Evolutionary conservation across 2,113 vertebrate genomes (phyloP).

Genomic region (Oreotrochilus melanogaster): DNA sequence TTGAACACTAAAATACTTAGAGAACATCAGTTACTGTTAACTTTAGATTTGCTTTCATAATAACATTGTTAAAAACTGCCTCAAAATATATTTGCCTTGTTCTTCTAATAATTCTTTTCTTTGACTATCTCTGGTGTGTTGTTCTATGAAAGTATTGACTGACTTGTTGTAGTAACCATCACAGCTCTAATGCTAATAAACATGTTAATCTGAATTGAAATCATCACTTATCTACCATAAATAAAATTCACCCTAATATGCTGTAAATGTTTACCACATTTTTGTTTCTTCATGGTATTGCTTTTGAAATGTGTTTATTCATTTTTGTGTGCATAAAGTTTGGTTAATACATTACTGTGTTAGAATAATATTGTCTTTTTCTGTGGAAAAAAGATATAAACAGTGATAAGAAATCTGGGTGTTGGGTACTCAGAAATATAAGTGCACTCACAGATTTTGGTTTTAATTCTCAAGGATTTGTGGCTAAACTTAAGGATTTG

Average conservation of each 20-base stretch:
- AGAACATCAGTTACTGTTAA: neutral
- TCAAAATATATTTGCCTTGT: constrained; percentile 8
- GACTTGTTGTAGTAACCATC: constrained; percentile 65
- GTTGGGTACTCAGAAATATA: neutral
- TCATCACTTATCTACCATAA: constrained; percentile 42
- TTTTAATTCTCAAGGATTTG: neutral
- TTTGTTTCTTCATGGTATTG: constrained; percentile 20
- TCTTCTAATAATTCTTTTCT: constrained; percentile 22
- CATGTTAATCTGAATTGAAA: constrained; percentile 21
- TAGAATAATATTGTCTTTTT: constrained; percentile 44
- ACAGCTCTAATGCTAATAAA: constrained; percentile 57
- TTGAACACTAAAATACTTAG: constrained; percentile 4
- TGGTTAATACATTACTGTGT: constrained; percentile 62
- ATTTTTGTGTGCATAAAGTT: constrained; percentile 63
- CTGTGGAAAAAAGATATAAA: constrained; percentile 73
- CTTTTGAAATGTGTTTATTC: constrained; percentile 56
- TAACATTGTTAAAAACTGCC: neutral
- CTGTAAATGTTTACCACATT: constrained; percentile 42
- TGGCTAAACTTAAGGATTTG: constrained; percentile 24
- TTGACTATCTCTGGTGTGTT: constrained; percentile 34
- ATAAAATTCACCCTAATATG: constrained; percentile 42
- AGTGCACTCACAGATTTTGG: neutral
- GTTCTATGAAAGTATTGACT: constrained; percentile 58
- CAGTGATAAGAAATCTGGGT: constrained; percentile 66
- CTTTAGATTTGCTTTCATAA: constrained; percentile 7